Evolutionary conservation across 2,113 vertebrate species (phyloP).

Genomic region (Psilopogon haemacephalus): DNA sequence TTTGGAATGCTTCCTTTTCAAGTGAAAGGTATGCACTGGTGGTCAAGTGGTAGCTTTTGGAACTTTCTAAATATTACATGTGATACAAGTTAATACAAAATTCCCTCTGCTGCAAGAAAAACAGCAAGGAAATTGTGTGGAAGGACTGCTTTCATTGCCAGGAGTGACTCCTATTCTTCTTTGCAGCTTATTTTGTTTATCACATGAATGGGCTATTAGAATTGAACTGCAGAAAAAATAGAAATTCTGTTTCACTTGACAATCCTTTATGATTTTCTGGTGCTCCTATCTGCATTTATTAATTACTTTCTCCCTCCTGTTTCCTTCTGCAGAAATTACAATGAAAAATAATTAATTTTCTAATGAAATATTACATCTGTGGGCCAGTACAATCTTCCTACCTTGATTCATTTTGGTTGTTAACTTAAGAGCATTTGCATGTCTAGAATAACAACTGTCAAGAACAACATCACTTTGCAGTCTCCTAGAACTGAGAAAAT

Average conservation of each 20-base stretch:
- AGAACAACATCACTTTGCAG: neutral
- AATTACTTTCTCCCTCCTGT: neutral
- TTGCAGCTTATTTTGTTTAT: neutral
- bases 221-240: neutral
- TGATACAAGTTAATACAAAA: neutral
- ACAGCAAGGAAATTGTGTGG: neutral
- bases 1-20: neutral
- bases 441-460: neutral
- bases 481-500: neutral
- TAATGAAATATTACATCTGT: neutral
- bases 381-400: neutral
- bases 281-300: neutral
- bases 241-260: neutral
- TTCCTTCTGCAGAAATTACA: neutral
- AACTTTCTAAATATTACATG: neutral
- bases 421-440: slow-evolving; percentile 20
- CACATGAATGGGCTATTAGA: fast-evolving
- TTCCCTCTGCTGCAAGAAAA: neutral
- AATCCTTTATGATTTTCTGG: neutral
- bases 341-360: neutral
- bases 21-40: neutral
- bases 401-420: slow-evolving; percentile 18
- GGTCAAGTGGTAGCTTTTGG: neutral
- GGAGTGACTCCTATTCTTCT: neutral
- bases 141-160: neutral